Conservation (phyloP, 23 tunicate genomes). For the Styela plicata region DNA sequence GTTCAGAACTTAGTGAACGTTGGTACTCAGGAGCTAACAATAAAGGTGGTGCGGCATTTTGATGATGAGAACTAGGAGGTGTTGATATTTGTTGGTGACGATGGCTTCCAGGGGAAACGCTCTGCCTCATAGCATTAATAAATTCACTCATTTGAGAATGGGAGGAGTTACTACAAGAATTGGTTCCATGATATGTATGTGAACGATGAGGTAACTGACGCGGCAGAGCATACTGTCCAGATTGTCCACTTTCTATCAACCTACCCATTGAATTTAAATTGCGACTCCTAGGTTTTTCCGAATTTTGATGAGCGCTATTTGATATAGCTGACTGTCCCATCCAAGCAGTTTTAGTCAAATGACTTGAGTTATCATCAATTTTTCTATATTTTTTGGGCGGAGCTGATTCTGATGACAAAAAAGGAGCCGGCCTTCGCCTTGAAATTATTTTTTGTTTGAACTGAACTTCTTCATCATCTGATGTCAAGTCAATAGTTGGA, state of each 20-base stretch:
- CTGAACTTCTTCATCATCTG: neutral
- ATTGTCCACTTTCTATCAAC: neutral
- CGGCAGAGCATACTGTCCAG: neutral
- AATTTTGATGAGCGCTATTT: neutral
- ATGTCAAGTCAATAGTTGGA: constrained; percentile 14
- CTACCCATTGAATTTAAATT: too few species aligned
- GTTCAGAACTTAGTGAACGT: neutral
- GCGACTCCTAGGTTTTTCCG: neutral
- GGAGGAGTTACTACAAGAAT: neutral
- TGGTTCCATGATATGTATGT: neutral
- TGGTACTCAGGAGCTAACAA: neutral
- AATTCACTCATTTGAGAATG: neutral
- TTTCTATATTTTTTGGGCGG: neutral
- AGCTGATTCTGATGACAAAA: neutral
- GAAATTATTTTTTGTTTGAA: neutral
- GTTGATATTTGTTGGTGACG: neutral
- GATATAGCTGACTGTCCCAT: neutral
- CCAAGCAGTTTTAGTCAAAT: neutral
- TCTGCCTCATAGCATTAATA: neutral
- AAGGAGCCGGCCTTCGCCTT: neutral
- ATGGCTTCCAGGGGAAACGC: neutral
- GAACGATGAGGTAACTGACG: neutral
- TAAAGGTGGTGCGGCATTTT: too few species aligned
- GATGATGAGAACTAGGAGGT: neutral
- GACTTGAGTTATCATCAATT: neutral